Evolutionary conservation across 2,113 vertebrate genomes (phyloP).

Genomic region (Pelobates fuscus): DNA sequence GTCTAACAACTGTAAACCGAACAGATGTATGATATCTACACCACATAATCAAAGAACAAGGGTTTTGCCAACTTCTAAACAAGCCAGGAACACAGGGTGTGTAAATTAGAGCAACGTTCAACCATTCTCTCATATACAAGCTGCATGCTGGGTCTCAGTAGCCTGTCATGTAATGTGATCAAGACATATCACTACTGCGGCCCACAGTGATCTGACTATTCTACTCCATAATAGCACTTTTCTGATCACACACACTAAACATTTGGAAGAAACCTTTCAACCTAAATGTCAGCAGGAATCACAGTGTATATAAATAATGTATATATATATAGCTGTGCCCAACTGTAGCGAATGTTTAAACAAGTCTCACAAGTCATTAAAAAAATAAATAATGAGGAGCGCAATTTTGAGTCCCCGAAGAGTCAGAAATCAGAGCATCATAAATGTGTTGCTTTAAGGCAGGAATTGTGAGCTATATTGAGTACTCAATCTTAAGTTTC

Average conservation of each 20-base stretch:
- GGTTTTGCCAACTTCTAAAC: conserved; percentile 46
- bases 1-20: conserved; percentile 45
- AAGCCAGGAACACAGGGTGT: conserved; percentile 50
- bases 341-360: conserved; percentile 6
- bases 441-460: too few species aligned
- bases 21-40: conserved; percentile 48
- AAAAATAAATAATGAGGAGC: conserved; percentile 29
- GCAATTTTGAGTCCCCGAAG: not conserved
- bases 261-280: conserved; percentile 32
- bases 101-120: conserved; percentile 42
- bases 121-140: conserved; percentile 43
- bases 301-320: conserved; percentile 30
- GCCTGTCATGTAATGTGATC: conserved; percentile 45
- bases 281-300: conserved; percentile 31
- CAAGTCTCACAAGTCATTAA: conserved; percentile 6
- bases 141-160: conserved; percentile 27
- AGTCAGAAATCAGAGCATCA: too few species aligned
- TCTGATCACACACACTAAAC: conserved; percentile 34
- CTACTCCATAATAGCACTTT: not conserved
- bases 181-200: conserved; percentile 25
- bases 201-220: conserved; percentile 6
- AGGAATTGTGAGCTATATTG: not conserved
- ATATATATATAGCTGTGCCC: conserved; percentile 5
- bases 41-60: conserved; percentile 45
- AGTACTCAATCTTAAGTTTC: not conserved